These are phyloP conservation scores for Noturus placidus DNA, from an alignment of 2,113 vertebrate species.

Conservation along the genomic window DNA sequence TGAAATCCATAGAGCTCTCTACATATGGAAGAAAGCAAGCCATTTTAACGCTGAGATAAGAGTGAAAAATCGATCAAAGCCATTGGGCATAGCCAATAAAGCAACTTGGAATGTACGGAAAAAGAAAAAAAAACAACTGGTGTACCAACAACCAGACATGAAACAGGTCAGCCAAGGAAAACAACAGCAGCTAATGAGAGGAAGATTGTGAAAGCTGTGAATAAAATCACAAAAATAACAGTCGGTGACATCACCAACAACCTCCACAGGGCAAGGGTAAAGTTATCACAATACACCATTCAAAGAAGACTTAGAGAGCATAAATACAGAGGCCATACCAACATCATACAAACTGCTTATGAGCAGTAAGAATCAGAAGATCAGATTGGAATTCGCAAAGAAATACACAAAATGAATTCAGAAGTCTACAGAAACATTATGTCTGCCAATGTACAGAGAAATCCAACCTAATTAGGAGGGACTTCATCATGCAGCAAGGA, in stretches of 20 bases:
- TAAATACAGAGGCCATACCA: not conserved
- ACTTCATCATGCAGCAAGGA: not conserved
- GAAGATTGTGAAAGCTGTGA: not conserved
- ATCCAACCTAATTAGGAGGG: not conserved
- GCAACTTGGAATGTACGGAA: not conserved
- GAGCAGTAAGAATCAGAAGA: not conserved
- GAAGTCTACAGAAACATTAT: not conserved
- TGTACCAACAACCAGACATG: not conserved
- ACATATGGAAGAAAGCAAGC: not conserved
- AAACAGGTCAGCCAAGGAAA: not conserved
- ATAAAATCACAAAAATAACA: not conserved
- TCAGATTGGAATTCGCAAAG: not conserved
- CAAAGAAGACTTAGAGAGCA: not conserved
- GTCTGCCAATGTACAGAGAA: not conserved
- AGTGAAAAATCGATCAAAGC: not conserved
- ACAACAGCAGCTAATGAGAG: not conserved
- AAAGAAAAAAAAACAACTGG: not conserved
- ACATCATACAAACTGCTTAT: not conserved
- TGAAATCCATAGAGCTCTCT: not conserved
- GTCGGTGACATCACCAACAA: not conserved
- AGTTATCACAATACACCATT: not conserved
- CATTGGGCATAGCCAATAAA: not conserved
- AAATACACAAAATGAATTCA: not conserved
- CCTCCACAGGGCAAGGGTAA: not conserved
- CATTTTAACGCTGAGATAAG: not conserved